Percentiles rank a stretch among this genome's conserved stretches.
Conservation (phyloP, 2,888 invertebrate genomes). For the Steinernema hermaphroditum region DNA sequence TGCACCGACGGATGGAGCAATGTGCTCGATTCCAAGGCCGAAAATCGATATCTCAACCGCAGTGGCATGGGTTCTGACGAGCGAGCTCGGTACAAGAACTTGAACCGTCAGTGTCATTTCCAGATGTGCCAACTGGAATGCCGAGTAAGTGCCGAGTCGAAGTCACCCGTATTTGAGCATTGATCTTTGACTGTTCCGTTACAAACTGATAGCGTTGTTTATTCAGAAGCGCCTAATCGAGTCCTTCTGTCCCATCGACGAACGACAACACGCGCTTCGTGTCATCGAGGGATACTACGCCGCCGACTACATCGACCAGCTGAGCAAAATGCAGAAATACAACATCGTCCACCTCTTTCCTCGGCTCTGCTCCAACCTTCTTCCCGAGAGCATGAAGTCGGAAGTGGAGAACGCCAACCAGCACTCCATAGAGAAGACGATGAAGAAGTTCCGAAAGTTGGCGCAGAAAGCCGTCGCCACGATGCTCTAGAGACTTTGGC, state of each 20-base stretch:
- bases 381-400: not conserved
- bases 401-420: not conserved
- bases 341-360: conserved; percentile 25
- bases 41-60: conserved; percentile 16
- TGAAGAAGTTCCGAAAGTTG: conserved; percentile 23
- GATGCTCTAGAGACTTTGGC: conserved; percentile 23
- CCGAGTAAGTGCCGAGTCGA: conserved; percentile 10
- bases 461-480: conserved; percentile 11
- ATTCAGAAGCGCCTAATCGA: conserved; percentile 17
- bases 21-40: not conserved
- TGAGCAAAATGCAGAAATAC: conserved; percentile 24
- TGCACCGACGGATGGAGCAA: conserved; percentile 3
- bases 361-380: conserved; percentile 4
- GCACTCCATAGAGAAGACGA: not conserved
- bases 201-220: too few species aligned
- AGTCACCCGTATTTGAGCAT: too few species aligned
- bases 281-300: conserved; percentile 26
- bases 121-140: conserved; percentile 26
- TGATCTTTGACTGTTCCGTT: too few species aligned
- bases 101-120: conserved; percentile 19
- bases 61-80: conserved; percentile 6
- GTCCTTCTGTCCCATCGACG: not conserved
- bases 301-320: conserved; percentile 20
- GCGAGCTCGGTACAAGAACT: conserved; percentile 7
- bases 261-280: not conserved